These are phyloP conservation scores for Diarsia rubi DNA, from an alignment of 2,888 invertebrate species.

Conservation along the genomic window DNA sequence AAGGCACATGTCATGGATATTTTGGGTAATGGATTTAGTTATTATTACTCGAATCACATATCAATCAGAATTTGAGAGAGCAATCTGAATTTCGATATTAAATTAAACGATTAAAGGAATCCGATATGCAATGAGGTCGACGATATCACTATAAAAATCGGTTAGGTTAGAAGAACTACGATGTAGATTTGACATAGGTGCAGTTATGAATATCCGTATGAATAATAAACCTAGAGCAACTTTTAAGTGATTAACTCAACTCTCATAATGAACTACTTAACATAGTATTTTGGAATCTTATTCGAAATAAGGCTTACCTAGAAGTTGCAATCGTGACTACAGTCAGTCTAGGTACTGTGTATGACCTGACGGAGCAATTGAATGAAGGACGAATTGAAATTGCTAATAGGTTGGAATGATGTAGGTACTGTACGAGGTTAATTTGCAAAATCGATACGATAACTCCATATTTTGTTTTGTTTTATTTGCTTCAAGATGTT, in stretches of 20 bases:
- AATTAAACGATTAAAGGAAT: background rate
- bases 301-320: background rate
- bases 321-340: background rate
- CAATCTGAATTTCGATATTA: background rate
- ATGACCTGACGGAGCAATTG: conserved; percentile 11
- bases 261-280: background rate
- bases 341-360: background rate
- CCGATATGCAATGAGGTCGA: background rate
- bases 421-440: background rate
- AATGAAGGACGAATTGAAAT: conserved; percentile 5
- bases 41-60: background rate
- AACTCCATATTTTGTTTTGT: conserved; percentile 8
- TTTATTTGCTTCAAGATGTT: background rate
- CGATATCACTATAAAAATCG: background rate
- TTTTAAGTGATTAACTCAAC: background rate
- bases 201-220: background rate
- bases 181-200: background rate
- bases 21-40: background rate
- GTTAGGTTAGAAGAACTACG: background rate
- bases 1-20: background rate
- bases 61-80: background rate
- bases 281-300: background rate
- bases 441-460: conserved; percentile 6
- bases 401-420: conserved; percentile 14
- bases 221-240: background rate